Percentiles rank a stretch among this genome's conserved stretches.
Evolutionary conservation across 2,113 vertebrate species (phyloP).

Genomic region (Hippopotamus amphibius): DNA sequence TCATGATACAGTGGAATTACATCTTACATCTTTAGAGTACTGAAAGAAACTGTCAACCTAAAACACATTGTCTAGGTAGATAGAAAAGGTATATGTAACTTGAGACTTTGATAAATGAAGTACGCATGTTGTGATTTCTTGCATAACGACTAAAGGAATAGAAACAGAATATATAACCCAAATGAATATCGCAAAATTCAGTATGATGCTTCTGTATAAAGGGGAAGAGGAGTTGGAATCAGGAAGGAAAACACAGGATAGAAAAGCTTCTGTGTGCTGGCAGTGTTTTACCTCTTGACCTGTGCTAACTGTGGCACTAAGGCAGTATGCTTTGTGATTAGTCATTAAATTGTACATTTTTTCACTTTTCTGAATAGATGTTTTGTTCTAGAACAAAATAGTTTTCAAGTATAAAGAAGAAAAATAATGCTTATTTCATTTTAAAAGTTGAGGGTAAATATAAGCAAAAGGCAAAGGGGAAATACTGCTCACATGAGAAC

Average conservation of each 20-base stretch:
- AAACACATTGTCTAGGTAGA: neutral
- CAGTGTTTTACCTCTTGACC: neutral
- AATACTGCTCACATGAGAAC: neutral
- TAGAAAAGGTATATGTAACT: neutral
- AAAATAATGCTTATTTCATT: slow-evolving; percentile 37
- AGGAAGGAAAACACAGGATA: neutral
- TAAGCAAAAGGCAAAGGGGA: neutral
- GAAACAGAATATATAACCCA: neutral
- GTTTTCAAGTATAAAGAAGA: neutral
- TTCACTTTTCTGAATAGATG: neutral
- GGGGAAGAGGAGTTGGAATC: neutral
- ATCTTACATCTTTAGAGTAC: neutral
- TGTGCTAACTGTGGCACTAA: neutral
- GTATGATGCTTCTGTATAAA: neutral
- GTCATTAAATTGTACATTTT: neutral
- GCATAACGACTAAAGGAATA: neutral
- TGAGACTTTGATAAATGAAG: neutral
- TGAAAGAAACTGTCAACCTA: neutral
- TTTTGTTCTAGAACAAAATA: neutral
- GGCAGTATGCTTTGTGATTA: neutral
- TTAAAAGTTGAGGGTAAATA: neutral
- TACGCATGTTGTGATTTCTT: neutral
- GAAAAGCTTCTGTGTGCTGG: neutral
- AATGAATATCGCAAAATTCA: neutral
- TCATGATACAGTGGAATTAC: neutral